phyloP scores from a whole-genome alignment of 2,113 vertebrate genomes.

The Myrmophylax atrothorax region DNA sequence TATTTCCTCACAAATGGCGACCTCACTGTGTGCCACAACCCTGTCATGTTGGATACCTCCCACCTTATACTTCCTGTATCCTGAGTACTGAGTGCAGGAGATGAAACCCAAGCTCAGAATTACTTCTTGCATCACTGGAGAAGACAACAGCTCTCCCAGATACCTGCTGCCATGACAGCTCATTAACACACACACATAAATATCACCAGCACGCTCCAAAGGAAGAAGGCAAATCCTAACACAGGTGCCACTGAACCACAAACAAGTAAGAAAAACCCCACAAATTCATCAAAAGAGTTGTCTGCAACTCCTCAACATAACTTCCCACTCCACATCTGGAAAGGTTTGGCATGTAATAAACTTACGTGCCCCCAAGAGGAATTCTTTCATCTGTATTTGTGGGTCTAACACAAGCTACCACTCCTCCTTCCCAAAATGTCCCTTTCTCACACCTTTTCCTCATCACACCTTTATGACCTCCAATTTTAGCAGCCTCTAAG shows the following conservation, averaged over 20 bases:
- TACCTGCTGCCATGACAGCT: not conserved
- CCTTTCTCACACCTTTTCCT: not conserved
- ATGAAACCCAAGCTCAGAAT: not conserved
- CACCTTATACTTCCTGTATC: not conserved
- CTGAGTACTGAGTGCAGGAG: accelerated
- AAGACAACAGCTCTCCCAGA: not conserved
- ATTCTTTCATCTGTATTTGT: not conserved
- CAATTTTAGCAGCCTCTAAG: not conserved
- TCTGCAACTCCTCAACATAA: not conserved
- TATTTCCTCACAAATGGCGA: not conserved
- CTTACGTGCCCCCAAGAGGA: accelerated
- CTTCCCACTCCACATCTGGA: not conserved
- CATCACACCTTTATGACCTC: not conserved
- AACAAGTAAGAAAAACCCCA: not conserved
- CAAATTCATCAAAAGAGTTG: not conserved
- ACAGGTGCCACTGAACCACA: not conserved
- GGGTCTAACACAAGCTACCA: not conserved
- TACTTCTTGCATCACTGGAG: not conserved
- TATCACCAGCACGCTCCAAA: not conserved
- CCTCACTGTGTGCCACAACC: accelerated
- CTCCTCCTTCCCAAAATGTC: not conserved
- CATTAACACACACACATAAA: not conserved
- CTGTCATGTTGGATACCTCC: not conserved
- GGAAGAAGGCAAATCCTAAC: not conserved
- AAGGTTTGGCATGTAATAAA: not conserved